Evolutionary conservation across 2,797 vertebrate species (phyloP).

Genomic region (Anisognathus igniventris): DNA sequence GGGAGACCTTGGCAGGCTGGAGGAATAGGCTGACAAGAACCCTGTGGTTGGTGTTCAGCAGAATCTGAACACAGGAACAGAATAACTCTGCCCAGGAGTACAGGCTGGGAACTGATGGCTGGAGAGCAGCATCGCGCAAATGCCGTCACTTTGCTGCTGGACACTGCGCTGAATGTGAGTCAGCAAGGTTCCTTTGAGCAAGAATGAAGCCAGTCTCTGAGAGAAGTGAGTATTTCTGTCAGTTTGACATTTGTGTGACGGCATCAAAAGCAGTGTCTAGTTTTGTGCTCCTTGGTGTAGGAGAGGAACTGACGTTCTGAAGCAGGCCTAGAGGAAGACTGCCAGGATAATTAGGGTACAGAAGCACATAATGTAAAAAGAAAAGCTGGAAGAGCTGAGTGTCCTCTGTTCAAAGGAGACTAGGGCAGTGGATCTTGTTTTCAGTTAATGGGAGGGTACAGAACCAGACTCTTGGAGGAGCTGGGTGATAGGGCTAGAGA

Average conservation of each 20-base stretch:
- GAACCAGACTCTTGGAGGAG: neutral
- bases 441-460: neutral
- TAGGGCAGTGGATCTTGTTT: neutral
- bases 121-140: rapidly evolving
- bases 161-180: neutral
- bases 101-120: rapidly evolving
- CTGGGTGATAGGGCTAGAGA: neutral
- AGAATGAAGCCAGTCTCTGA: neutral
- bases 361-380: neutral
- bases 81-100: rapidly evolving
- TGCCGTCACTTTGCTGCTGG: neutral
- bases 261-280: neutral
- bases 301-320: neutral
- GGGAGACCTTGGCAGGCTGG: neutral
- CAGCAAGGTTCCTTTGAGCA: neutral
- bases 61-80: neutral
- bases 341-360: neutral
- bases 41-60: neutral
- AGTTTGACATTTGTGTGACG: neutral
- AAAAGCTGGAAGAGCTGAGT: neutral
- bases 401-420: neutral
- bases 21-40: neutral
- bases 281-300: neutral
- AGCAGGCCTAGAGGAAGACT: neutral
- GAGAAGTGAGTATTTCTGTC: neutral